A percentile compares a stretch with the other conserved stretches of the same genome.
Evolutionary conservation across 2,797 vertebrate genomes (phyloP).

Genomic region (Lycodopsis pacificus): DNA sequence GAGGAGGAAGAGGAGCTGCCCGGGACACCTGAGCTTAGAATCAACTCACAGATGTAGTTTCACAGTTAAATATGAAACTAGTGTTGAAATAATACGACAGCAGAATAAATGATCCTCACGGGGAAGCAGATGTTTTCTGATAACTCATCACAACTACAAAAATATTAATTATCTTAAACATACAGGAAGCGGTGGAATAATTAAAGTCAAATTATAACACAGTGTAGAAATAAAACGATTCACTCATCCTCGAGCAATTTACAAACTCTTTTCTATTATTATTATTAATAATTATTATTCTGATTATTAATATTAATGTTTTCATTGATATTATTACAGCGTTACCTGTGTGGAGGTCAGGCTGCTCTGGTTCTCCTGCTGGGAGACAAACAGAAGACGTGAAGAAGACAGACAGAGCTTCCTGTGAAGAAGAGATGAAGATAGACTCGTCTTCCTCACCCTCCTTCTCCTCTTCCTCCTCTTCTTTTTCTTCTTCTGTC

Average conservation of each 20-base stretch:
- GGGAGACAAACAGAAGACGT: not conserved
- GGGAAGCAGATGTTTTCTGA: not conserved
- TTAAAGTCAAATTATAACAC: too few species aligned
- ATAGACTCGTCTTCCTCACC: not conserved
- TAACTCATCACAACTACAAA: not conserved
- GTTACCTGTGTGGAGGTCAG: not conserved
- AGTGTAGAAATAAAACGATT: too few species aligned
- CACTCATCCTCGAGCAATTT: too few species aligned
- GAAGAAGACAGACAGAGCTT: not conserved
- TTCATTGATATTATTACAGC: not conserved
- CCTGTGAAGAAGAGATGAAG: not conserved
- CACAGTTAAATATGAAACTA: not conserved
- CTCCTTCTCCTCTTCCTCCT: not conserved
- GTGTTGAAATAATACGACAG: not conserved
- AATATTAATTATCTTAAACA: too few species aligned
- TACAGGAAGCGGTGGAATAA: too few species aligned
- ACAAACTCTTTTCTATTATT: too few species aligned
- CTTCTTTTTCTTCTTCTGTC: not conserved
- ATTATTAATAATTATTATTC: too few species aligned
- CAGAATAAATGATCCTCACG: too few species aligned
- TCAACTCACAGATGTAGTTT: not conserved
- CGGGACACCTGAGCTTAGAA: not conserved
- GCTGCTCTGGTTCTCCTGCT: constrained; percentile 8
- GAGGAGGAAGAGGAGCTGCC: not conserved
- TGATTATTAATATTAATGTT: too few species aligned